Percentiles rank a stretch among this genome's conserved stretches.
These are phyloP conservation scores for Molothrus aeneus DNA, from an alignment of 2,797 vertebrate genomes.

Conservation along the genomic window DNA sequence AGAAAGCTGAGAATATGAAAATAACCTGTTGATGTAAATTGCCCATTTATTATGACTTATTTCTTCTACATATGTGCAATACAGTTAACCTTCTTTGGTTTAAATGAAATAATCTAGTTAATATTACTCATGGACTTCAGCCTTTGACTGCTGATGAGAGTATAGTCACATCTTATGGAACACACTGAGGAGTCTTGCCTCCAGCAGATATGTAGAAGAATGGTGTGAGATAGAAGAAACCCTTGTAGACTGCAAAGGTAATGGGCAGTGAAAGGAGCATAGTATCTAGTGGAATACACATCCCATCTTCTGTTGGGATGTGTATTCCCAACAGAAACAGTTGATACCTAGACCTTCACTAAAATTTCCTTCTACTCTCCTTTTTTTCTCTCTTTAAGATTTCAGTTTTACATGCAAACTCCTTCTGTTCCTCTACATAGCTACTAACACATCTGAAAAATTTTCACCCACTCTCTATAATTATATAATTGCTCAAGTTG, in stretches of 20 bases:
- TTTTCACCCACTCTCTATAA: not conserved
- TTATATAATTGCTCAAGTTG: not conserved
- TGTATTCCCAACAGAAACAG: not conserved
- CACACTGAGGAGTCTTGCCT: not conserved
- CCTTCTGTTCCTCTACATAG: not conserved
- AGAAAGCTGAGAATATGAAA: not conserved
- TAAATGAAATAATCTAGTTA: not conserved
- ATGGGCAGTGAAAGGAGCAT: not conserved
- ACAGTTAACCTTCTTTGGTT: not conserved
- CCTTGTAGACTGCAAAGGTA: not conserved
- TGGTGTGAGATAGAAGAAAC: not conserved
- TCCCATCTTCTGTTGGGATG: too few relatives aligned
- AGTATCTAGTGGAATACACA: not conserved
- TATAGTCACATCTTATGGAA: not conserved
- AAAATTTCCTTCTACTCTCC: not conserved
- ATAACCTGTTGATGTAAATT: not conserved
- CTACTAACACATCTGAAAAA: not conserved
- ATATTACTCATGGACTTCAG: not conserved
- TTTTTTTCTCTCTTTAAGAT: not conserved
- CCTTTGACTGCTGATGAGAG: not conserved
- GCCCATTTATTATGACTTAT: not conserved
- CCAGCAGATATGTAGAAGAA: not conserved
- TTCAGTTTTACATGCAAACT: not conserved
- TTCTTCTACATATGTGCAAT: not conserved
- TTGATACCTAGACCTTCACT: not conserved